Base-by-base conservation (phyloP, 2,113 vertebrate species). In the Odontesthes bonariensis region DNA sequence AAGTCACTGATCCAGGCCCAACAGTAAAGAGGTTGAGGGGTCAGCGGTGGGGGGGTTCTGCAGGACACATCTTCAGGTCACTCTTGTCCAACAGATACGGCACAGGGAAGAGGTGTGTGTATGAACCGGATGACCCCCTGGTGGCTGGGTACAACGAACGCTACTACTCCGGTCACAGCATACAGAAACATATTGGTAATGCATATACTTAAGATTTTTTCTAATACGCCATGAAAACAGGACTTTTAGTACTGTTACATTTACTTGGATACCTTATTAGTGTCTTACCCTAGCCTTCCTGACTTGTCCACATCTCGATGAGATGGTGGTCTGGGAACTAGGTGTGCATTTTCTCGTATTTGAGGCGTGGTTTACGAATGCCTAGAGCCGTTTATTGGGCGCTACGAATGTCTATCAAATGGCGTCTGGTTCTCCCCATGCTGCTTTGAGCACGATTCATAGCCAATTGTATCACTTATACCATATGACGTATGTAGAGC, bases 61-160 rank as follows among this genome's bases (percentile, higher is more conserved):
- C 63, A 19, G 91, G 91, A 0, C 91, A 93, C 10, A 58, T 85
- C 19, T 94, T 95, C 67, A 77, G 77, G 72, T 94, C 94, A 16
- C 22, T 95, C 52, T 88, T 95, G 35, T 79, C 90, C 58, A 95
- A 93, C 77, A 83, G 35, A 23, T 63, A 88, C 3, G 88, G 86
- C 4, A 89, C 95, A n/a, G 95, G 86, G 59, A 95, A 92, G 70
- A 92, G 90, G 69, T 96, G 95, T 47, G 89, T 93, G 27, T 96
- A 95, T 49, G 93, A 95, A 47, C 83, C 77, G 0, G 90, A 95
- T 1, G 95, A 94, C 2, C 90, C 93, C 11, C 85, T 96, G 77
- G 77, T 93, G 84, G 89, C 86, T 4, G 95, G 95, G 31, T 93
- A 91, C 88, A 94, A 53, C 3, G 94, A 95, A 20, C 93, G 94